phyloP scores from a whole-genome alignment of 2,797 vertebrate genomes.

The Xerus rutilus region DNA sequence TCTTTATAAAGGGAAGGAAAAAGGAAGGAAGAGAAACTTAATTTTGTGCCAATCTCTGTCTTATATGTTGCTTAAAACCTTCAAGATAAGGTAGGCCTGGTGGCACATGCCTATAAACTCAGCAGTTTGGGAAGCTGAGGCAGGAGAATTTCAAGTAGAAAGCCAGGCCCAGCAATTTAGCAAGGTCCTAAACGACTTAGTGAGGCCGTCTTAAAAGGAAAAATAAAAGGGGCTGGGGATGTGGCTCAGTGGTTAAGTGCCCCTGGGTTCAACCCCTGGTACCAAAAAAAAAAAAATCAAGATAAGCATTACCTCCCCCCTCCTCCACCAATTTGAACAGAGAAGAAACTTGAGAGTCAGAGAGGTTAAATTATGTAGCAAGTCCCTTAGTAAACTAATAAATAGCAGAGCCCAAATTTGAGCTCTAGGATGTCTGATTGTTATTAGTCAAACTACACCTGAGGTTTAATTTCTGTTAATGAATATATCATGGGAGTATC shows the following conservation, averaged over 20 bases:
- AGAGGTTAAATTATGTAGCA: slow-evolving; percentile 17
- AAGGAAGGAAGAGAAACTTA: background rate
- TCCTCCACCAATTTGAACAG: background rate
- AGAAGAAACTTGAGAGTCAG: slow-evolving; percentile 13
- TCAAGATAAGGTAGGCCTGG: background rate
- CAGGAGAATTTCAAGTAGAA: too few relatives aligned
- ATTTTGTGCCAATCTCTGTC: background rate
- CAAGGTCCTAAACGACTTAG: too few relatives aligned
- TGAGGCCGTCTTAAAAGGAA: too few relatives aligned
- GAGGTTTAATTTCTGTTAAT: background rate
- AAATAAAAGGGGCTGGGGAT: too few relatives aligned
- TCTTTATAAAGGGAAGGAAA: slow-evolving; percentile 11
- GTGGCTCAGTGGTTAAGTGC: too few relatives aligned
- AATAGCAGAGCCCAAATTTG: slow-evolving; percentile 20
- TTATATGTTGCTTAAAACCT: slow-evolving; percentile 16
- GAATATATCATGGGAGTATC: background rate
- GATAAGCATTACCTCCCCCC: slow-evolving; percentile 1
- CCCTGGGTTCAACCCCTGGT: too few relatives aligned
- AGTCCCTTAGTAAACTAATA: background rate
- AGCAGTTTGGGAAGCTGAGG: too few relatives aligned
- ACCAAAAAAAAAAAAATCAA: background rate
- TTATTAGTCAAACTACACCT: slow-evolving; percentile 20
- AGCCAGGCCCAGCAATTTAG: too few relatives aligned
- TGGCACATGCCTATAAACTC: too few relatives aligned
- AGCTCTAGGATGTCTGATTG: background rate